Conservation (phyloP, 2,888 invertebrate genomes). For the Drosophila flavopinicola region DNA sequence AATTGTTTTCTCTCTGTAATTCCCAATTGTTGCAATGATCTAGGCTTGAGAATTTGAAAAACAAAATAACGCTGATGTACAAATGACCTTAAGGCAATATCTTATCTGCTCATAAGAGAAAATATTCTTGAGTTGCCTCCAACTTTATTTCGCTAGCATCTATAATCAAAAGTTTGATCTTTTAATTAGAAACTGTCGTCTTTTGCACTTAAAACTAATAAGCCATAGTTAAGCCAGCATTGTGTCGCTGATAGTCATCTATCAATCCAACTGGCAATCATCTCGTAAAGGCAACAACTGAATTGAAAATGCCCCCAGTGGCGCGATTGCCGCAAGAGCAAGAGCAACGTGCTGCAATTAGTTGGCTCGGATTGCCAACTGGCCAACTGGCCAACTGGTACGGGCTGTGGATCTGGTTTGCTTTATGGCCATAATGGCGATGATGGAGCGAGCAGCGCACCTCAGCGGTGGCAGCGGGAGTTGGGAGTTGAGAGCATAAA, state of each 20-base stretch:
- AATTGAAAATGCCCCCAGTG: constrained; percentile 10
- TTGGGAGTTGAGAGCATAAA: constrained; percentile 60
- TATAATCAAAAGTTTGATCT: background rate
- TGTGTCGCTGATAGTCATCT: constrained; percentile 39
- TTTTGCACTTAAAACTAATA: constrained; percentile 27
- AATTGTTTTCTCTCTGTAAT: too few relatives aligned
- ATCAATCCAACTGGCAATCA: constrained; percentile 57
- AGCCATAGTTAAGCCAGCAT: constrained; percentile 19
- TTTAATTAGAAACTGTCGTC: background rate
- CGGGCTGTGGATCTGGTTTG: constrained; percentile 50
- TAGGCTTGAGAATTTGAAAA: too few relatives aligned
- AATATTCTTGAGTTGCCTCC: background rate
- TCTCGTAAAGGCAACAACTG: constrained; percentile 41
- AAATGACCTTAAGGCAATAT: too few relatives aligned
- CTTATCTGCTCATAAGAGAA: too few relatives aligned
- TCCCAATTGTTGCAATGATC: too few relatives aligned
- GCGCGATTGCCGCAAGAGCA: constrained; percentile 26
- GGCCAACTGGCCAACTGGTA: constrained; percentile 2
- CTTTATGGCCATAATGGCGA: constrained; percentile 61
- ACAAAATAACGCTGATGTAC: too few relatives aligned
- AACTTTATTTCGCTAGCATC: background rate
- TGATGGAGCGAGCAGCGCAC: constrained; percentile 26
- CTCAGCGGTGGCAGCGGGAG: constrained; percentile 6
- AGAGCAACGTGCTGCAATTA: constrained; percentile 40
- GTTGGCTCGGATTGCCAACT: constrained; percentile 25